Evolutionary conservation across 2,888 invertebrate species (phyloP), one percentile per base, ranked within the genome.

Genomic region (Isotomurus palustris): DNA sequence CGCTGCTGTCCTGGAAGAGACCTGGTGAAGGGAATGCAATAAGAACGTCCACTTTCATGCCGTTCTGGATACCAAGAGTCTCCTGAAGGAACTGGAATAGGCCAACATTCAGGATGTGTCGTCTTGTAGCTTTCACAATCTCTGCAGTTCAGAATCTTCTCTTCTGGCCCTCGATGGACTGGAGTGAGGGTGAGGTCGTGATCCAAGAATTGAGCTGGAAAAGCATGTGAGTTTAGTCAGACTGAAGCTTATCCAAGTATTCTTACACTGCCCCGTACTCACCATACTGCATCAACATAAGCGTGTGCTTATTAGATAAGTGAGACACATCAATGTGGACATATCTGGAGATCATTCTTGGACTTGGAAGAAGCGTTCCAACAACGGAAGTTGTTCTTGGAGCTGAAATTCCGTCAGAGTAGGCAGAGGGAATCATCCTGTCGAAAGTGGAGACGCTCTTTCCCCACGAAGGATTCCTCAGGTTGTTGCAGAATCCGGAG

Each of bases 21-120:
- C 73, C 94, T 83, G 85, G 93, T 93, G 75, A 92, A 94, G 0
- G 94, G 92, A 77, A 95, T 90, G 76, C 95, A 95, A 68, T 91
- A 80, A 14, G 88, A 79, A 55, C 85, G 84, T 0, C 93, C 93
- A 2, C 87, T 87, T 0, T 87, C 85, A 73, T 93, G 91, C 29
- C 86, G 83, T 62, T 89, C 87, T 0, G 92, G 90, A 74, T 91
- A 95, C 76, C 86, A 91, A 61, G 91, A 88, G 75, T 95, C 95
- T 0, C 89, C 87, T 0, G 85, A 75, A 0, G 93, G 94, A 0
- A 95, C 85, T 0, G 87, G 87, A 78, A 95, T 91, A 0, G 95
- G 95, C 78, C 88, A 87, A 73, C 95, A 95, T 73, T 94, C 93
- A 0, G 91, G 91, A 74, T 94, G 94, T 0, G 94, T 91, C 0